Evolutionary conservation across 2,888 invertebrate species (phyloP).

Genomic region (Cataglyphis rosenhaueri): DNA sequence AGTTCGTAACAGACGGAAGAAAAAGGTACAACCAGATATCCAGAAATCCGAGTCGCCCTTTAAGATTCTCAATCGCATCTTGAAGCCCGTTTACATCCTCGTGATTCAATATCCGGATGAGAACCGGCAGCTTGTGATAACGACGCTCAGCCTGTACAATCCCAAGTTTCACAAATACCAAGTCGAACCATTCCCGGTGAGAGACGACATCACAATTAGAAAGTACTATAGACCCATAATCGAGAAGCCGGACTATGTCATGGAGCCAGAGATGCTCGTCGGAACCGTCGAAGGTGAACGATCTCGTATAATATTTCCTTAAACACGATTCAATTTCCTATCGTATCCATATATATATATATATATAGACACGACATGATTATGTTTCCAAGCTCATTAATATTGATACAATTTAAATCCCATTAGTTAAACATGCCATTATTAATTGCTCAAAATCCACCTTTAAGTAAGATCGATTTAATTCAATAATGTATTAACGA

Average conservation of each 20-base stretch:
- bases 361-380: not conserved
- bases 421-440: not conserved
- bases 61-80: conserved; percentile 87
- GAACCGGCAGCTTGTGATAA: conserved; percentile 85
- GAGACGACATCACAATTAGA: conserved; percentile 68
- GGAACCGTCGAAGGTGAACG: conserved; percentile 83
- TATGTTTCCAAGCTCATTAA: conserved; percentile 1
- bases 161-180: conserved; percentile 76
- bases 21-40: conserved; percentile 86
- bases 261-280: conserved; percentile 73
- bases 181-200: conserved; percentile 54
- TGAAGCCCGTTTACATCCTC: conserved; percentile 89
- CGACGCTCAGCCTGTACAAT: conserved; percentile 85
- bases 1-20: conserved; percentile 9
- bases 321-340: conserved; percentile 16
- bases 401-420: conserved; percentile 13
- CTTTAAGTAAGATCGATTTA: conserved; percentile 34
- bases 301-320: not conserved
- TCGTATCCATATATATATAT: not conserved
- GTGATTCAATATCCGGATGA: conserved; percentile 86
- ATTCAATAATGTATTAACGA: conserved; percentile 44
- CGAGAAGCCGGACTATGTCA: conserved; percentile 71
- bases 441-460: conserved; percentile 32
- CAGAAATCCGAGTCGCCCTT: conserved; percentile 86
- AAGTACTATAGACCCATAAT: conserved; percentile 72